A percentile compares a stretch with the other conserved stretches of the same genome.
These are phyloP conservation scores for Syncerus caffer DNA, from an alignment of 2,797 vertebrate species.

Conservation along the genomic window DNA sequence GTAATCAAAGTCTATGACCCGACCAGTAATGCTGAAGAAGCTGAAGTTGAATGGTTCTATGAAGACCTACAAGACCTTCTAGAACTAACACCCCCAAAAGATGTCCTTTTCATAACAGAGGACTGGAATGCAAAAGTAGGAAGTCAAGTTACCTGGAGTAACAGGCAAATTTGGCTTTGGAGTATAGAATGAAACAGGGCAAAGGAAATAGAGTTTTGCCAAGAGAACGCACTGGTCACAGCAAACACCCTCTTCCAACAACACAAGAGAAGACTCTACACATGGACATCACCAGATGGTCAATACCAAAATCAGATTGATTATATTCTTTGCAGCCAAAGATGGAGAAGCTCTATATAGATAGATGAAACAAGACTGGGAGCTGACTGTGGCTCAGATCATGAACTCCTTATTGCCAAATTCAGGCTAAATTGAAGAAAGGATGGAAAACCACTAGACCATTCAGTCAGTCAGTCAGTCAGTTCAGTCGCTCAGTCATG, in stretches of 20 bases:
- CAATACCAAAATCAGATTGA: background rate
- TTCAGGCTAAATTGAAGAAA: background rate
- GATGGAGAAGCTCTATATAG: background rate
- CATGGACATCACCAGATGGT: background rate
- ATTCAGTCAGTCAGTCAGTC: background rate
- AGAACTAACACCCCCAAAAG: background rate
- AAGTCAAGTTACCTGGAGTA: background rate
- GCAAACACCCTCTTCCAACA: background rate
- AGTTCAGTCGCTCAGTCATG: too few species aligned
- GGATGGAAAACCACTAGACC: background rate
- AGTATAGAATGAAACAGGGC: background rate
- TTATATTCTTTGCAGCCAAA: background rate
- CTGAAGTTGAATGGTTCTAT: background rate
- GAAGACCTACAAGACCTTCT: background rate
- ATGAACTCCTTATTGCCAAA: background rate
- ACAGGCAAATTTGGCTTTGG: background rate
- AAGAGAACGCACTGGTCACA: background rate
- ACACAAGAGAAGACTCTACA: background rate
- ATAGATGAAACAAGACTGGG: background rate
- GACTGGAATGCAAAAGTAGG: background rate
- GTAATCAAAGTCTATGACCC: background rate
- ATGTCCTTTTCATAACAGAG: background rate
- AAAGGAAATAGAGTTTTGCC: background rate
- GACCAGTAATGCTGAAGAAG: background rate
- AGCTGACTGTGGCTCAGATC: background rate